Percentiles rank a stretch among this genome's conserved stretches.
Evolutionary conservation across 2,888 invertebrate genomes (phyloP).

Genomic region (Urechis unicinctus): DNA sequence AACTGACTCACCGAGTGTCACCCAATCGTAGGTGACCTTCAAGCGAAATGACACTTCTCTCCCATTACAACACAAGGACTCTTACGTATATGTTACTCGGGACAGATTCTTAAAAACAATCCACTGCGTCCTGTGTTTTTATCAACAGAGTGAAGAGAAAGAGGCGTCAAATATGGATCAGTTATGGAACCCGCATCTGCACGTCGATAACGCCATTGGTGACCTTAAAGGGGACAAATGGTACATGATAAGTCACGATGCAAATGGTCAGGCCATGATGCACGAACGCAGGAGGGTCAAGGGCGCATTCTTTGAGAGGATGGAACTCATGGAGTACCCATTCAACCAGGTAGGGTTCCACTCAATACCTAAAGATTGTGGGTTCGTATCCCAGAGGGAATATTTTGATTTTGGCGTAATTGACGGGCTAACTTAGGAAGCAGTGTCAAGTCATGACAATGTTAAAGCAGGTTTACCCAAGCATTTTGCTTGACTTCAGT

Average conservation of each 20-base stretch:
- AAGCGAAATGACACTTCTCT: too few relatives aligned
- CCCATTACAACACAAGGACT: too few relatives aligned
- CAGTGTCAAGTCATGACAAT: too few relatives aligned
- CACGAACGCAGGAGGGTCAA: conserved; percentile 15
- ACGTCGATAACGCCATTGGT: conserved; percentile 18
- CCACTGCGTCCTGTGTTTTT: too few relatives aligned
- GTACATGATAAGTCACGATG: conserved; percentile 7
- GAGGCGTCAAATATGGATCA: conserved; percentile 5
- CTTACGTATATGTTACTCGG: too few relatives aligned
- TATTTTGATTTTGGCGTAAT: too few relatives aligned
- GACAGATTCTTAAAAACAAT: too few relatives aligned
- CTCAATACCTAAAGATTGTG: too few relatives aligned
- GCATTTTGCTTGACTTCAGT: background rate
- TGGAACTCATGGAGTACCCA: conserved; percentile 21
- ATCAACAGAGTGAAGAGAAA: conserved; percentile 4
- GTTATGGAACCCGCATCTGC: conserved; percentile 19
- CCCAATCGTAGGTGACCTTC: too few relatives aligned
- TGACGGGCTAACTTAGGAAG: too few relatives aligned
- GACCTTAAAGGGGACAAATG: conserved; percentile 12
- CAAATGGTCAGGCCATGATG: conserved; percentile 10
- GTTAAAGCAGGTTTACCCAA: background rate
- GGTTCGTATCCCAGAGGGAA: too few relatives aligned
- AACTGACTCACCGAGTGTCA: too few relatives aligned
- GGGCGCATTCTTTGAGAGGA: conserved; percentile 18
- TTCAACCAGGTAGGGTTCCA: conserved; percentile 17